Base-by-base conservation (phyloP, 1,140 invertebrate species). In the Drosophila micromelanica region DNA sequence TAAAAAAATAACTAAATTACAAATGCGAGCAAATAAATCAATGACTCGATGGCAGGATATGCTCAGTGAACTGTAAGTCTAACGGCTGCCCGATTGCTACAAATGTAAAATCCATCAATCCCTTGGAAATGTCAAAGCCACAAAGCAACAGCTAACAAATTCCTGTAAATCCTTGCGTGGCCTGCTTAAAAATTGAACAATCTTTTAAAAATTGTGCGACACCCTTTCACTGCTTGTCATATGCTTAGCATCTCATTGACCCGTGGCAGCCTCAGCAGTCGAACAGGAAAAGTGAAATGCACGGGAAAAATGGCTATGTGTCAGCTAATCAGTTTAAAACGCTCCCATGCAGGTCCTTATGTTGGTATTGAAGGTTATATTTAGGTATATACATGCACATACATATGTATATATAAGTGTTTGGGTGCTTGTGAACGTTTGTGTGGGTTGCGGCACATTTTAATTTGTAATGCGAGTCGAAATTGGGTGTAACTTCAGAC, bases 391-490 rank as follows among this genome's bases (percentile, higher is more conserved):
- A 13, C 27, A 27, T 27, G 5, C 6, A 23, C 20, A n/a, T 43
- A 7, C 20, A 27, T 40, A 20, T 17, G 13, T 32, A 11, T 57
- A 43, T 49, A 15, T 40, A 27, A 27, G 15, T 59, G 30, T 42
- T 9, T 52, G 30, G 42, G 15, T 56, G n/a, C 38, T 12, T 68
- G 45, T 51, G 73, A 37, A 15, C 8, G 37, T 57, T 27, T 54
- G 35, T 54, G 67, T 90, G 76, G 45, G 76, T 73, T 80, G 77
- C 82, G 69, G 82, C 84, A 72, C 78, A 89, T 91, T 91, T 90
- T 90, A 91, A 90, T 90, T 91, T 91, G 89, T 91, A 90, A 90
- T 91, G 77, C 80, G 89, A 90, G 77, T 81, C 80, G 84, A 79
- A 80, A 89, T 90, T 86, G 89, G 89, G 77, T 89, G 89, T 80